Conservation (phyloP, 2,113 vertebrate species). For the Macrotus californicus region DNA sequence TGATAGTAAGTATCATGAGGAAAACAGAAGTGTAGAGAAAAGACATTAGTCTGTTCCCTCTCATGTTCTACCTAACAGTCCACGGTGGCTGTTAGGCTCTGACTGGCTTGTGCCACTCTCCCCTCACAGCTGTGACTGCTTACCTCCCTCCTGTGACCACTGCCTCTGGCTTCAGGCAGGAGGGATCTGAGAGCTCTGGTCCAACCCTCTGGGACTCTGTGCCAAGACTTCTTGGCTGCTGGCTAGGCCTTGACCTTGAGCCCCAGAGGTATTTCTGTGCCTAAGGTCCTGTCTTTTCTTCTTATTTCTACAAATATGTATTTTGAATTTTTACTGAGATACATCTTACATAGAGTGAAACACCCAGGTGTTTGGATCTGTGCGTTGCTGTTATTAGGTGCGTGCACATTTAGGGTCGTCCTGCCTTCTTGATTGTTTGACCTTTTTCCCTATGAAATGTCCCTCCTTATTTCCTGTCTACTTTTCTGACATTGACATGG, state of each 20-base stretch:
- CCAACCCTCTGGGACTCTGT: background rate
- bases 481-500: background rate
- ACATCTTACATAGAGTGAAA: background rate
- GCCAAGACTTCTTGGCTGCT: background rate
- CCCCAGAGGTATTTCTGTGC: background rate
- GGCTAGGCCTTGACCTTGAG: background rate
- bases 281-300: background rate
- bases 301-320: background rate
- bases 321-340: background rate
- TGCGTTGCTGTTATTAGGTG: background rate
- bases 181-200: background rate
- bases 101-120: background rate
- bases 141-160: background rate
- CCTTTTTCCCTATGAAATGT: background rate
- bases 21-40: background rate
- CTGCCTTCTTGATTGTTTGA: background rate
- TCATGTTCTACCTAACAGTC: too few species aligned
- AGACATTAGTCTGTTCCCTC: background rate
- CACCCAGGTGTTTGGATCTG: background rate
- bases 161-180: background rate
- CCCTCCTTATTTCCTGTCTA: background rate
- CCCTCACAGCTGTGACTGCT: background rate
- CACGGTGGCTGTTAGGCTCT: fast-evolving
- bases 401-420: background rate
- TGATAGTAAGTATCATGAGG: background rate